Conservation (phyloP, 2,888 invertebrate species). For the Hirtodrosophila duncani region DNA sequence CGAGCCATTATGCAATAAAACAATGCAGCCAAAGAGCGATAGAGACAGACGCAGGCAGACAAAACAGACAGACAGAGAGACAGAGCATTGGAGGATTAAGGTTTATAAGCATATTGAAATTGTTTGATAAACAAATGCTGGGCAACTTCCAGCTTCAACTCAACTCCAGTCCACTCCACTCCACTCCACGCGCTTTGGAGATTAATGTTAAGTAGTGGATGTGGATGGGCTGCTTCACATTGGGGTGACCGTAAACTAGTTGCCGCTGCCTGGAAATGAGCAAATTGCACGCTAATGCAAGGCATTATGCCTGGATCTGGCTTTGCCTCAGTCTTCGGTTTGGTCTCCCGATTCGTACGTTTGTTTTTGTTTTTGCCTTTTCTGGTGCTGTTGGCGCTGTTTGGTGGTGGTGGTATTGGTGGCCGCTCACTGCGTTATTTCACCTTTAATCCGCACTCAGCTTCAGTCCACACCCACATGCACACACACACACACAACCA, state of each 20-base stretch:
- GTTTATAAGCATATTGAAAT: slow-evolving; percentile 65
- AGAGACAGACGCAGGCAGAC: neutral
- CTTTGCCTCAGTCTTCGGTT: slow-evolving; percentile 15
- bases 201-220: slow-evolving; percentile 49
- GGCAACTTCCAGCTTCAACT: too few species aligned
- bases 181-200: slow-evolving; percentile 44
- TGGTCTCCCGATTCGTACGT: neutral
- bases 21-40: slow-evolving; percentile 33
- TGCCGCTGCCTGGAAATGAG: slow-evolving; percentile 68
- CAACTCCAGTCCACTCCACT: too few species aligned
- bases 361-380: slow-evolving; percentile 11
- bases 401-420: slow-evolving; percentile 5
- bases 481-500: slow-evolving; percentile 38
- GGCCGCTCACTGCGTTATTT: slow-evolving; percentile 51
- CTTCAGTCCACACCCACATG: slow-evolving; percentile 16
- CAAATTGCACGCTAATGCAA: slow-evolving; percentile 71
- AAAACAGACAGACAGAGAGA: neutral
- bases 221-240: neutral
- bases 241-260: slow-evolving; percentile 48
- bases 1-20: slow-evolving; percentile 68
- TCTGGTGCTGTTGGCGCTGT: slow-evolving; percentile 11
- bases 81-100: slow-evolving; percentile 41
- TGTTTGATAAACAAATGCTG: slow-evolving; percentile 69
- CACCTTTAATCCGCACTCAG: slow-evolving; percentile 70
- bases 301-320: slow-evolving; percentile 54